A percentile compares a stretch with the other conserved stretches of the same genome.
These are phyloP conservation scores for Drosophila willistoni DNA, from an alignment of 1,140 invertebrate genomes.

Conservation along the genomic window DNA sequence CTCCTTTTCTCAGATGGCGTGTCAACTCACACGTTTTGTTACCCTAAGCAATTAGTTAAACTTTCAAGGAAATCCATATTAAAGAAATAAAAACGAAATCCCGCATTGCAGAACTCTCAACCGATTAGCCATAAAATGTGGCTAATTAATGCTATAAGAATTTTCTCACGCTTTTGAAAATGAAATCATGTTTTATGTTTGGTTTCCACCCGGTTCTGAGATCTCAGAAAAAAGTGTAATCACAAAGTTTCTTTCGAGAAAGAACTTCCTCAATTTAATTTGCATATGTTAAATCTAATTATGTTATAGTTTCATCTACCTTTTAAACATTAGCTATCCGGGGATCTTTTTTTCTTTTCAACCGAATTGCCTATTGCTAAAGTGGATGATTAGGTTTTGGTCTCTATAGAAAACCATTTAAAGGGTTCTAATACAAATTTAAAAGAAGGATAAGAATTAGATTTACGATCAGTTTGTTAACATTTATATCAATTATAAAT, in stretches of 20 bases:
- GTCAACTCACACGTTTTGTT: slow-evolving; percentile 60
- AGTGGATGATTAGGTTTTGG: no score
- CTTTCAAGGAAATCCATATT: not conserved
- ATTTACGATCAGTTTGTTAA: no score
- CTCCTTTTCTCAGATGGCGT: slow-evolving; percentile 24
- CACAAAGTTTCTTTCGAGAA: slow-evolving; percentile 17
- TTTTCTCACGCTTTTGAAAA: slow-evolving; percentile 72
- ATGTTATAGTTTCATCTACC: not conserved
- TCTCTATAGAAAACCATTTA: no score
- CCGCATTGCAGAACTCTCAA: slow-evolving; percentile 23
- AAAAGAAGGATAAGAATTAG: no score
- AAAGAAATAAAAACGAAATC: not conserved
- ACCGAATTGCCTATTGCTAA: no score
- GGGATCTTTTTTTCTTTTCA: not conserved
- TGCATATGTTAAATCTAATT: slow-evolving; percentile 56
- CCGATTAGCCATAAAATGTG: slow-evolving; percentile 57
- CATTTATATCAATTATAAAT: no score
- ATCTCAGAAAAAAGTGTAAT: slow-evolving; percentile 54
- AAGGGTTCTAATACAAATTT: no score
- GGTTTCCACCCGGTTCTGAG: slow-evolving; percentile 15
- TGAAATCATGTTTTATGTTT: slow-evolving; percentile 52
- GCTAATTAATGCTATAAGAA: slow-evolving; percentile 77
- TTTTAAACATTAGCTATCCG: not conserved
- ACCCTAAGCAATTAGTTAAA: slow-evolving; percentile 66
- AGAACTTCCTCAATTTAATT: slow-evolving; percentile 70